These are phyloP conservation scores for Candidula unifasciata DNA, from an alignment of 2,888 invertebrate species.

Conservation along the genomic window DNA sequence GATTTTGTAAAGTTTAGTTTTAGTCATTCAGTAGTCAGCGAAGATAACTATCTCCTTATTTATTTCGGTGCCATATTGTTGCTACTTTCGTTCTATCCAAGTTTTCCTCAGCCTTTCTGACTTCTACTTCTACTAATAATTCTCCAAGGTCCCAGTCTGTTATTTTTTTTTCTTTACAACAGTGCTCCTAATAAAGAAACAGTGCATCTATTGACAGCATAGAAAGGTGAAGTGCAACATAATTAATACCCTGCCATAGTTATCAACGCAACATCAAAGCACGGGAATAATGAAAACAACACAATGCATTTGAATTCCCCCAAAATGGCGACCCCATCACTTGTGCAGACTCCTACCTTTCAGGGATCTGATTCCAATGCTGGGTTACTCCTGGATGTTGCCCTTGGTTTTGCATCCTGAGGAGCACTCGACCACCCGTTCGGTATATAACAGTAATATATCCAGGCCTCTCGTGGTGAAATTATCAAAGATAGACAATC, in stretches of 20 bases:
- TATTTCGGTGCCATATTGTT: neutral
- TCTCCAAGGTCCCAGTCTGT: no score
- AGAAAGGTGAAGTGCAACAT: no score
- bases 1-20: no score
- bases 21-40: no score
- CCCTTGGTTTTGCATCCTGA: constrained; percentile 53
- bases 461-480: constrained; percentile 45
- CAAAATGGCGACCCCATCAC: constrained; percentile 51
- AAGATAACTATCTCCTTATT: no score
- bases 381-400: constrained; percentile 50
- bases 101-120: neutral
- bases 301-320: constrained; percentile 46
- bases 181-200: neutral
- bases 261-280: neutral
- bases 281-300: constrained; percentile 45
- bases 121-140: neutral
- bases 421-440: constrained; percentile 24
- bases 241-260: no score
- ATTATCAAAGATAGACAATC: constrained; percentile 47
- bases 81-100: neutral
- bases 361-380: constrained; percentile 51
- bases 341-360: constrained; percentile 52
- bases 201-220: no score
- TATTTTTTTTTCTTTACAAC: neutral
- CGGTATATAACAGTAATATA: constrained; percentile 31